Percentiles rank a stretch among this genome's conserved stretches.
These are phyloP conservation scores for Ladona fulva DNA, from an alignment of 1,140 invertebrate genomes.

Conservation along the genomic window DNA sequence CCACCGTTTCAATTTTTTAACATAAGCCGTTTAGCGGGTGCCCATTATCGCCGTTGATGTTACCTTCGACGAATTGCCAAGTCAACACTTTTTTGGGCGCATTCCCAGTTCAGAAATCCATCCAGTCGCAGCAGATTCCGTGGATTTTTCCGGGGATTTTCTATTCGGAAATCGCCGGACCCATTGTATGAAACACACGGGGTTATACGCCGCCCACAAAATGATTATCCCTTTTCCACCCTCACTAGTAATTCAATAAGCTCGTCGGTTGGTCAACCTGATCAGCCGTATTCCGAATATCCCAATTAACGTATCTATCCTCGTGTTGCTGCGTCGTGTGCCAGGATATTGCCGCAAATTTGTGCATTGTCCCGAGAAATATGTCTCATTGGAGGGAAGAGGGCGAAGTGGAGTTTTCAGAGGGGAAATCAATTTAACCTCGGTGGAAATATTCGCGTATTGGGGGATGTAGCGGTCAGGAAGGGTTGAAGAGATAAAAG, in stretches of 20 bases:
- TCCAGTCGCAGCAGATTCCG: too few species aligned
- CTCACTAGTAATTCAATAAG: not conserved
- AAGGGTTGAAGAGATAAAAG: too few species aligned
- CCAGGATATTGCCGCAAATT: not conserved
- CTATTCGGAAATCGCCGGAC: not conserved
- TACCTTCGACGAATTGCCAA: too few species aligned
- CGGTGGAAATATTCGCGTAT: too few species aligned
- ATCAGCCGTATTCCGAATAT: not conserved
- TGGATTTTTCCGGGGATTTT: too few species aligned
- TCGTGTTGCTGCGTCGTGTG: not conserved
- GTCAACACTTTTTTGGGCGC: too few species aligned
- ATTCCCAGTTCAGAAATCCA: too few species aligned
- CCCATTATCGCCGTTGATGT: too few species aligned
- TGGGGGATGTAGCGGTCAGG: too few species aligned
- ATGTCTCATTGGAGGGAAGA: not conserved
- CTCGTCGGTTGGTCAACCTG: not conserved
- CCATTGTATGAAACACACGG: not conserved
- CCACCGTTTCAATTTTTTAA: too few species aligned
- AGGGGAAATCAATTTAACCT: not conserved
- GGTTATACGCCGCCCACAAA: not conserved
- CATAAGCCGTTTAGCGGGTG: too few species aligned
- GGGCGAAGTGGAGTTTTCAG: not conserved
- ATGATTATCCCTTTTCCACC: not conserved
- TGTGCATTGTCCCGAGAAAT: not conserved
- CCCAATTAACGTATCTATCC: not conserved